Evolutionary conservation across 2,888 invertebrate genomes (phyloP).

Genomic region (Eutolmus rufibarbis): DNA sequence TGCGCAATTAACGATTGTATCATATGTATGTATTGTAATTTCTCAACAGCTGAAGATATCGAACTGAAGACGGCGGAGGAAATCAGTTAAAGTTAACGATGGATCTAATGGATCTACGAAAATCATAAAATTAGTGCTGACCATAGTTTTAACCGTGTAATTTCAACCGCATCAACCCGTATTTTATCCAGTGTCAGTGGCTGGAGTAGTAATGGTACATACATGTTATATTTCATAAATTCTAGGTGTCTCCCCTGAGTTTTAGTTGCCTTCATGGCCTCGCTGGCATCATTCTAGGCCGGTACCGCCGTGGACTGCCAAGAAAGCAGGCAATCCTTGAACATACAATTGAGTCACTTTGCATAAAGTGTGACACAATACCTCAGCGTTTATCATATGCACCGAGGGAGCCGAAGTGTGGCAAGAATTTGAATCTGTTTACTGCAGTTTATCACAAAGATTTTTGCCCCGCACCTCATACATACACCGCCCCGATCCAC

Average conservation of each 20-base stretch:
- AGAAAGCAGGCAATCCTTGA: not conserved
- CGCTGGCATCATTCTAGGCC: not conserved
- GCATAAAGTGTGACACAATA: slow-evolving; percentile 14
- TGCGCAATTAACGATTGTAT: not conserved
- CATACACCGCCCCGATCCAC: not conserved
- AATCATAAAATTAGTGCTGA: not conserved
- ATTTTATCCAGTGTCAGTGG: not conserved
- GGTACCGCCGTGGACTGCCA: not conserved
- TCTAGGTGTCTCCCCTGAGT: not conserved
- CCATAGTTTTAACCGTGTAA: not conserved
- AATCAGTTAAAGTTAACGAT: not conserved
- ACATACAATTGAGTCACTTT: not conserved
- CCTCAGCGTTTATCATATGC: not conserved
- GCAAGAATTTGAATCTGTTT: not conserved
- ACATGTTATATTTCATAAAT: not conserved
- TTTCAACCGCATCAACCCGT: not conserved
- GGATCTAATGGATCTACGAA: not conserved
- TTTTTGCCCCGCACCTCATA: not conserved
- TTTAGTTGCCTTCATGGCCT: not conserved
- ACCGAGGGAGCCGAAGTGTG: not conserved
- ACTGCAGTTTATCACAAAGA: not conserved
- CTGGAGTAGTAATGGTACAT: not conserved
- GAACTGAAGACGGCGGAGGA: not conserved
- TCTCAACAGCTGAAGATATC: not conserved
- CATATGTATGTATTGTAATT: not conserved